Evolutionary conservation across 2,888 invertebrate genomes (phyloP).

Genomic region (Chymomyza fuscimana): DNA sequence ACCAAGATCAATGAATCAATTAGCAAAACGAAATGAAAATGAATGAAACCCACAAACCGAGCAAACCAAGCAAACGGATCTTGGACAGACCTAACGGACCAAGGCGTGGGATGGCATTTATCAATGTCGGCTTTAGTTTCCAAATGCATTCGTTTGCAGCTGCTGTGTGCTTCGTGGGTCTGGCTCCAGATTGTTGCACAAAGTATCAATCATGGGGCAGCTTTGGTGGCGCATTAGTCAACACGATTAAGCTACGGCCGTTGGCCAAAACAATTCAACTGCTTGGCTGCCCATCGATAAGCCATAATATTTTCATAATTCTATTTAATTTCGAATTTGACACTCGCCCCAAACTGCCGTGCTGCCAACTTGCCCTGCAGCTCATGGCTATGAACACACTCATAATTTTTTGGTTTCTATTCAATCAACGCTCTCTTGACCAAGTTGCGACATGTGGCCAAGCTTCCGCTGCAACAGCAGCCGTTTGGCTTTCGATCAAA

Average conservation of each 20-base stretch:
- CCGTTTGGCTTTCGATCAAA: slow-evolving; percentile 63
- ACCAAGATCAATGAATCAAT: slow-evolving; percentile 73
- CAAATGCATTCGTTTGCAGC: slow-evolving; percentile 29
- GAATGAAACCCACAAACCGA: slow-evolving; percentile 39
- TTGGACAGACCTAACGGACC: slow-evolving; percentile 28
- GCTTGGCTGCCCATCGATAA: slow-evolving; percentile 46
- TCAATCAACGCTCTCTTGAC: neutral
- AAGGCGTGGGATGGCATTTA: slow-evolving; percentile 77
- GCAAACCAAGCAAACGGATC: slow-evolving; percentile 25
- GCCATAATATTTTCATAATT: slow-evolving; percentile 59
- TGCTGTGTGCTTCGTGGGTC: slow-evolving; percentile 23
- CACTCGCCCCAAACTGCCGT: slow-evolving; percentile 33
- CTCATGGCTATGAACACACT: neutral
- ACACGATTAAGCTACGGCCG: slow-evolving; percentile 39
- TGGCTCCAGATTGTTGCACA: slow-evolving; percentile 1
- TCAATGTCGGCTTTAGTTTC: slow-evolving; percentile 66
- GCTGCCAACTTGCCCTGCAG: neutral
- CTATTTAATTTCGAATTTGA: slow-evolving; percentile 67
- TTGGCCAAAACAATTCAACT: slow-evolving; percentile 58
- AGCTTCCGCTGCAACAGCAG: slow-evolving; percentile 58
- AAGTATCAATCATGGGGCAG: slow-evolving; percentile 62
- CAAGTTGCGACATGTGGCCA: slow-evolving; percentile 9
- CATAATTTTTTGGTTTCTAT: slow-evolving; percentile 3
- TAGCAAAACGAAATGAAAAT: slow-evolving; percentile 63
- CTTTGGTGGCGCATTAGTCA: slow-evolving; percentile 71